Evolutionary conservation across 2,797 vertebrate genomes (phyloP), one percentile per base, ranked within the genome.

Genomic region (Macropodus opercularis): DNA sequence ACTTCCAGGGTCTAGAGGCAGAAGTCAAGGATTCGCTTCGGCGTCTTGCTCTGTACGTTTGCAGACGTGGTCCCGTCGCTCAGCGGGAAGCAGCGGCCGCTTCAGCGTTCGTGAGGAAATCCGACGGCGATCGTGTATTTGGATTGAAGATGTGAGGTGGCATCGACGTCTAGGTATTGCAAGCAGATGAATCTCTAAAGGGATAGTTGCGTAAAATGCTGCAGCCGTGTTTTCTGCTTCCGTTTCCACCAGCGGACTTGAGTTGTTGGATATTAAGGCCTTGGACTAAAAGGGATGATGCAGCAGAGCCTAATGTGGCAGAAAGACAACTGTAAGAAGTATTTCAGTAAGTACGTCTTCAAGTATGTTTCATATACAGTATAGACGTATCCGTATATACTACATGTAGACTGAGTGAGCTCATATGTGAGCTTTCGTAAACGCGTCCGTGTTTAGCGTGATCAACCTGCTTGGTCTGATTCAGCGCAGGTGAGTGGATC

Each of bases 111-210:
- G 26, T 19, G 9, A 4, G 8, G 21, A 18, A 31, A 39, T 13
- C 49, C 22, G 39, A n/a, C n/a, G n/a, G n/a, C n/a, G n/a, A n/a
- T n/a, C n/a, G n/a, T 31, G 44, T 41, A 63, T 62, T 29, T 60
- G 15, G 51, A 53, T 18, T 46, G 50, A 17, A 72, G 51, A 41
- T 54, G 23, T 58, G 49, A 63, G 19, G 47, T 11, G 50, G 39
- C 48, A 43, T 59, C 59, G 67, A n/a, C n/a, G n/a, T n/a, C n/a
- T n/a, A n/a, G 92, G 90, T 92, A 92, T 91, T 89, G 90, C 89
- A 91, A 92, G 89, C 87, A 77, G 80, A 89, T 89, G 87, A 74
- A 75, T 75, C 81, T 85, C 89, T 93, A 93, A 93, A 93, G 92
- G 92, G 92, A 92, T 91, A 66, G 83, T 90, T 92, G 92, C 91